phyloP scores from a whole-genome alignment of 2,888 invertebrate genomes.

The Fabriciana adippe region DNA sequence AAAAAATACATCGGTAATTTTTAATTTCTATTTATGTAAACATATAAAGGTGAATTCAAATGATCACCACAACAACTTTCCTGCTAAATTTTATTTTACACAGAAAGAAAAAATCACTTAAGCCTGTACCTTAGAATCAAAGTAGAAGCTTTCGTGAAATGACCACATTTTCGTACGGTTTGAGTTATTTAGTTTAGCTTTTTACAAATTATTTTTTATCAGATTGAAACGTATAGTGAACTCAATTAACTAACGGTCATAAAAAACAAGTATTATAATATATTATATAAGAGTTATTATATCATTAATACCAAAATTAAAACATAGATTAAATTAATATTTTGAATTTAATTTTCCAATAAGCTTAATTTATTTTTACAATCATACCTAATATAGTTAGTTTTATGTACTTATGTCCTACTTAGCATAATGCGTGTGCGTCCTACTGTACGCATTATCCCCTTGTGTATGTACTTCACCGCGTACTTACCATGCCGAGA shows the following conservation, averaged over 20 bases:
- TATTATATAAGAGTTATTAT: not conserved
- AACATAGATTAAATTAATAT: too few species aligned
- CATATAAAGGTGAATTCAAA: not conserved
- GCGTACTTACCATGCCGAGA: constrained; percentile 2
- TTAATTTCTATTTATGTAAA: constrained; percentile 1
- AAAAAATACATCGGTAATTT: not conserved
- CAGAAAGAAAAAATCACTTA: not conserved
- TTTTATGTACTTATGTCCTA: not conserved
- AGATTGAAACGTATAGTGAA: constrained; percentile 2
- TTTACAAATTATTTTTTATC: constrained; percentile 6
- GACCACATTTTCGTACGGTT: constrained; percentile 5
- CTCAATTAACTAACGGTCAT: not conserved
- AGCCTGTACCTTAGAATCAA: not conserved
- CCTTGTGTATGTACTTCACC: constrained; percentile 7
- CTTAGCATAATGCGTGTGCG: not conserved
- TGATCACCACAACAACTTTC: not conserved
- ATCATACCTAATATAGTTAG: not conserved
- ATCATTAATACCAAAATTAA: too few species aligned
- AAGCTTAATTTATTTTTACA: too few species aligned
- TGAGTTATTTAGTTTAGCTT: not conserved
- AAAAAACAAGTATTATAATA: not conserved
- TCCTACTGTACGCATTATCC: constrained; percentile 2
- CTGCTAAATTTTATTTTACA: not conserved
- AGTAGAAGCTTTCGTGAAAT: constrained; percentile 20
- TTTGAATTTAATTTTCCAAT: too few species aligned